Percentiles rank a stretch among this genome's conserved stretches.
Evolutionary conservation across 2,888 invertebrate species (phyloP).

Genomic region (Uloborus plumipes): DNA sequence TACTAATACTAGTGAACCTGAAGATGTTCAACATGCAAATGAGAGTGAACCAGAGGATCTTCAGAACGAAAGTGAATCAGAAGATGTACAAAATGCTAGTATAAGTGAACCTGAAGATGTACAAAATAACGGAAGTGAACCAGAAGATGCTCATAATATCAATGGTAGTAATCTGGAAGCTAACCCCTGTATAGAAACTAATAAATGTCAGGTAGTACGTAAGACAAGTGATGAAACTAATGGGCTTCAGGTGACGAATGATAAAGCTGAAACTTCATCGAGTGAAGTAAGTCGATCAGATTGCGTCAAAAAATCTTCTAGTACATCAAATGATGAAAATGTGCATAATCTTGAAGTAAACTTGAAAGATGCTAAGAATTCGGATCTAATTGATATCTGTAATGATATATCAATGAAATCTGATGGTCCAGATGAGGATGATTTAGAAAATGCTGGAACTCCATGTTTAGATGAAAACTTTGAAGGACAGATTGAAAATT

Average conservation of each 20-base stretch:
- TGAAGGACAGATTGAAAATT: slow-evolving; percentile 52
- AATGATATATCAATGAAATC: slow-evolving; percentile 51
- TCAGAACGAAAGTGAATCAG: slow-evolving; percentile 18
- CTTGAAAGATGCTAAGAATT: neutral
- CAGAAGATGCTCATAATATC: slow-evolving; percentile 10
- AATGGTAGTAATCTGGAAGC: slow-evolving; percentile 22
- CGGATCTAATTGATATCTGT: slow-evolving; percentile 15
- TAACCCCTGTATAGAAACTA: too few species aligned
- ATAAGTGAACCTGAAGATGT: slow-evolving; percentile 28
- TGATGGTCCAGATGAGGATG: slow-evolving; percentile 30
- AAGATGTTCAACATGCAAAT: slow-evolving; percentile 31
- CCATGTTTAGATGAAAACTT: slow-evolving; percentile 59
- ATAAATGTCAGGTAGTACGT: neutral
- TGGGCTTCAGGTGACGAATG: too few species aligned
- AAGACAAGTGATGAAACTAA: neutral
- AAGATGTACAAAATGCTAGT: slow-evolving; percentile 20
- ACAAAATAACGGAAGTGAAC: slow-evolving; percentile 18
- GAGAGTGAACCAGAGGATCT: slow-evolving; percentile 5
- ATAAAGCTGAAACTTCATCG: too few species aligned
- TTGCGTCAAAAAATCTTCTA: too few species aligned
- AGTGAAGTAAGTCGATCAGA: too few species aligned
- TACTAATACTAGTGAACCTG: slow-evolving; percentile 34
- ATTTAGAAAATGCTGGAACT: slow-evolving; percentile 53
- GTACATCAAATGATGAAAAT: slow-evolving; percentile 11
- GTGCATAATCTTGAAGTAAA: neutral